Base-by-base conservation (phyloP, 64 coral and sea anemone species). In the Porites australiensis region DNA sequence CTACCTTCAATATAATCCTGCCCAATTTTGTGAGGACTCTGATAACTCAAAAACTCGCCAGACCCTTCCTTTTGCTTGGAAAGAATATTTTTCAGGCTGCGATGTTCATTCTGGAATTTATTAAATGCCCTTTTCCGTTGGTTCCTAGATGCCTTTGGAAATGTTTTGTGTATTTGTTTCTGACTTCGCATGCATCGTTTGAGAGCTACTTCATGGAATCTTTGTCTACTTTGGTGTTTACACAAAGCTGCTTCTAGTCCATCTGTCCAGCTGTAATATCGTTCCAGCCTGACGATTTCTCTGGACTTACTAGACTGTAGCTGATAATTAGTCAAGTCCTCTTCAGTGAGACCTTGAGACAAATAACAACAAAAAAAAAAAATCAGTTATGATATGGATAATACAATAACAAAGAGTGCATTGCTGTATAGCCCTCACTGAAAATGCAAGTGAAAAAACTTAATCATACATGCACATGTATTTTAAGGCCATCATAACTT, bases 1-100 rank as follows among this genome's bases (percentile, higher is more conserved):
- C 70, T 86, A 95, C 93, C 93, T 58, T 95, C 93, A 72, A 95
- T 95, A n/a, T 90, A 95, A 78, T 95, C 93, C 79, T 90, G 88
- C 14, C 93, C 93, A 95, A 95, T 95, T 67, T 95, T 95, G 21
- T 95, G 87, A 66, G 93, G 93, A 65, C 74, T 75, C 18, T 86
- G 88, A 15, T 91, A 86, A 79, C 80, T 90, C 43, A 95, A 59
- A 78, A 84, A 87, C 43, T 95, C 93, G 5, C 83, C 65, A 16
- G 79, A 72, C 66, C 89, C 89, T 55, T 88, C 92, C 44, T 87
- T 95, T 66, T 89, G 89, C 21, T 95, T 95, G 65, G 89, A 79
- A 51, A 95, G 66, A 88, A 95, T 90, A 57, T 95, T 87, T 50
- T 58, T 86, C 9, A 83, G 82, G 45, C 74, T 22, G 18, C 89